phyloP scores from a whole-genome alignment of 2,888 invertebrate species.

The Leptinotarsa juncta region DNA sequence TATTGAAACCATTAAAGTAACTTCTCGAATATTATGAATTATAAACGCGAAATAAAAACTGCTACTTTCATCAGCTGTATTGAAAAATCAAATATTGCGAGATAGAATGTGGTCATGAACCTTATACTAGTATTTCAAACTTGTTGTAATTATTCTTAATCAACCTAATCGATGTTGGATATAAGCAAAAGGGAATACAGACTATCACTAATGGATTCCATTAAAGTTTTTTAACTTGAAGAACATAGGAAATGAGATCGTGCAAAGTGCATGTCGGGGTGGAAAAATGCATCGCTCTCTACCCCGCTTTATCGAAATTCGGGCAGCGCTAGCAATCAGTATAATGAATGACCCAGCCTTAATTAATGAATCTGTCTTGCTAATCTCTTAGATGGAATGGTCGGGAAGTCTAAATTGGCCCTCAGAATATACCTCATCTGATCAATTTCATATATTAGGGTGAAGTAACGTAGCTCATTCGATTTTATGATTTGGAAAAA shows the following conservation, averaged over 20 bases:
- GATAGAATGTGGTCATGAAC: neutral
- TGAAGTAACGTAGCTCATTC: slow-evolving; percentile 32
- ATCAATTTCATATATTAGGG: slow-evolving; percentile 64
- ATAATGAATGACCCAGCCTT: slow-evolving; percentile 67
- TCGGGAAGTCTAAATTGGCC: slow-evolving; percentile 62
- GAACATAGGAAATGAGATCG: slow-evolving; percentile 44
- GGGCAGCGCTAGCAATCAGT: slow-evolving; percentile 60
- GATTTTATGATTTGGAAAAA: slow-evolving; percentile 30
- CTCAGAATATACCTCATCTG: slow-evolving; percentile 64
- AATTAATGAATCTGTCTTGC: slow-evolving; percentile 68
- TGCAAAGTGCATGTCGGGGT: slow-evolving; percentile 43
- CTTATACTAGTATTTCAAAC: neutral
- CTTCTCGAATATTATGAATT: too few species aligned
- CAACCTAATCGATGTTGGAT: slow-evolving; percentile 17
- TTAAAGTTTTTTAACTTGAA: slow-evolving; percentile 41
- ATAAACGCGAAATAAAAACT: too few species aligned
- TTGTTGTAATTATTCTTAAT: slow-evolving; percentile 17
- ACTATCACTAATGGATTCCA: slow-evolving; percentile 42
- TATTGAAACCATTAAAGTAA: too few species aligned
- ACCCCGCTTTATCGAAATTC: slow-evolving; percentile 43
- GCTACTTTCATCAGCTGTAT: too few species aligned
- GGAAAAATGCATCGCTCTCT: slow-evolving; percentile 41
- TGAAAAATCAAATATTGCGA: too few species aligned
- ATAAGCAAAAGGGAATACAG: slow-evolving; percentile 20
- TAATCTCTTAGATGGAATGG: slow-evolving; percentile 67